These are phyloP conservation scores for Symphodus melops DNA, from an alignment of 2,113 vertebrate genomes.

Conservation along the genomic window DNA sequence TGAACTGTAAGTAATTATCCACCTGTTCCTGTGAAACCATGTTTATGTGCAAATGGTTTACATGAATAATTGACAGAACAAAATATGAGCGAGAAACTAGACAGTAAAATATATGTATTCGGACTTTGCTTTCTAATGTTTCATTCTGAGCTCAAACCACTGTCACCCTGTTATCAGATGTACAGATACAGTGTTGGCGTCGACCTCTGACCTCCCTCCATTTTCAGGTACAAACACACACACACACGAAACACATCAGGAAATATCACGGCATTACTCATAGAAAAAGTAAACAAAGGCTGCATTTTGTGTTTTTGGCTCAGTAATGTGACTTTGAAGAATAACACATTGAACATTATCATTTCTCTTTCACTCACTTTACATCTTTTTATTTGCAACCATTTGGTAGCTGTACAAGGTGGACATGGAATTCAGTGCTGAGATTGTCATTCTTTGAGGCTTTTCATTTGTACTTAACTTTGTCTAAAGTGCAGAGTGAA, in stretches of 20 bases:
- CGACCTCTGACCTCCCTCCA: background rate
- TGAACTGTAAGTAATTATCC: slow-evolving; percentile 53
- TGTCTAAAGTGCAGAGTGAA: background rate
- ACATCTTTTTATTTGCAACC: background rate
- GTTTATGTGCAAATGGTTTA: slow-evolving; percentile 26
- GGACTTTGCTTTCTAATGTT: background rate
- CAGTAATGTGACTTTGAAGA: background rate
- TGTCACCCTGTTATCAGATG: background rate
- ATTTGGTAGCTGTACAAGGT: background rate
- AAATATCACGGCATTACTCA: background rate
- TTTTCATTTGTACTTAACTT: background rate
- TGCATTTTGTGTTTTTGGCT: background rate
- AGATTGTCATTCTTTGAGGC: too few species aligned
- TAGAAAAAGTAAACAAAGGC: background rate
- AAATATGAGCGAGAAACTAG: background rate
- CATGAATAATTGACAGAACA: slow-evolving; percentile 25
- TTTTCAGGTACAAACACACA: background rate
- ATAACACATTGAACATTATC: background rate
- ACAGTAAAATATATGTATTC: background rate
- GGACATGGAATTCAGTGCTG: background rate
- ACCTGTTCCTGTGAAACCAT: slow-evolving; percentile 52
- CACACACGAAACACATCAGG: background rate
- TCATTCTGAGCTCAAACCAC: background rate
- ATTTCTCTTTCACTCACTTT: background rate
- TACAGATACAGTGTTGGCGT: slow-evolving; percentile 4